Percentiles rank a stretch among this genome's conserved stretches.
Evolutionary conservation across 2,113 vertebrate species (phyloP).

Genomic region (Campylomormyrus numenius): DNA sequence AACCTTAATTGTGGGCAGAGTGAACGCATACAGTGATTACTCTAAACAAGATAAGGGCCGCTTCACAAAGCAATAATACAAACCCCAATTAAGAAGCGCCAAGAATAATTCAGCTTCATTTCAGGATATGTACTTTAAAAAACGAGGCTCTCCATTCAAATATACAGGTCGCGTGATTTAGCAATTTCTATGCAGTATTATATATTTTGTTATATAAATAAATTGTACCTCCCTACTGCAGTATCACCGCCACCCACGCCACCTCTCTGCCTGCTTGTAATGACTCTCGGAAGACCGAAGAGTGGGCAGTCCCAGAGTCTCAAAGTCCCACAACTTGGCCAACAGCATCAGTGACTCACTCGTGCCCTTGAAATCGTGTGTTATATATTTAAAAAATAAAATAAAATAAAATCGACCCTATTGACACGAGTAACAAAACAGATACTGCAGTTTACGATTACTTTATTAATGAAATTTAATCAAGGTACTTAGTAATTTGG

Average conservation of each 20-base stretch:
- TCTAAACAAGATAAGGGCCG: not conserved
- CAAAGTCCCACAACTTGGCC: not conserved
- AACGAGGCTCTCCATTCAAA: not conserved
- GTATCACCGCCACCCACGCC: not conserved
- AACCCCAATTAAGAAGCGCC: not conserved
- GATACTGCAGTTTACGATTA: not conserved
- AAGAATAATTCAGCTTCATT: not conserved
- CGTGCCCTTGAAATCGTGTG: not conserved
- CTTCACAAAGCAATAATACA: not conserved
- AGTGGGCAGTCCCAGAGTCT: not conserved
- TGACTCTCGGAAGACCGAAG: not conserved
- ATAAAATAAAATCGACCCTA: not conserved
- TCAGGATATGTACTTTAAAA: not conserved
- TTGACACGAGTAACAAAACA: not conserved
- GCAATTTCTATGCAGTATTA: not conserved
- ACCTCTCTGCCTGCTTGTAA: not conserved
- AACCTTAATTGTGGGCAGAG: not conserved
- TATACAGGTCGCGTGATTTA: not conserved
- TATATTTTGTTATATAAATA: not conserved
- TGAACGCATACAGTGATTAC: not conserved
- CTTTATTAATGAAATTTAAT: not conserved
- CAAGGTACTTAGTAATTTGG: not conserved
- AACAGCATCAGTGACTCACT: conserved; percentile 6
- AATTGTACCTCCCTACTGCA: not conserved
- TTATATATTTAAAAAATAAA: not conserved